phyloP scores from a whole-genome alignment of 2,888 invertebrate genomes.

The Oxycera nigricornis region DNA sequence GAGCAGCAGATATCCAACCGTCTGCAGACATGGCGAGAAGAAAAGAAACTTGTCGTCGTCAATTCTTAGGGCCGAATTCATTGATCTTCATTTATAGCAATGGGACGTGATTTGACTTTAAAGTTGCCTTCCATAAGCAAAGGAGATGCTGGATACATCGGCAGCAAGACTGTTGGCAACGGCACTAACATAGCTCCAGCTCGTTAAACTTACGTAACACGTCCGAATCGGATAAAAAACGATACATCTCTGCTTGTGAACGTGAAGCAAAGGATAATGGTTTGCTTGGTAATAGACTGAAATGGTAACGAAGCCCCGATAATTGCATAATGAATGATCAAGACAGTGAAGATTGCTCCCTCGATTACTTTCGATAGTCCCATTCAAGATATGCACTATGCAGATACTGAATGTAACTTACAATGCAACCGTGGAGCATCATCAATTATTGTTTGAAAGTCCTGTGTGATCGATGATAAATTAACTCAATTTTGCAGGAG shows the following conservation, averaged over 20 bases:
- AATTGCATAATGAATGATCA: slow-evolving; percentile 18
- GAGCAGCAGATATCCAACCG: slow-evolving; percentile 20
- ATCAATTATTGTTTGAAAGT: too few relatives aligned
- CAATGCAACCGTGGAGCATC: too few relatives aligned
- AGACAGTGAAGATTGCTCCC: too few relatives aligned
- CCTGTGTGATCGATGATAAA: too few relatives aligned
- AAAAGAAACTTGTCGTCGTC: slow-evolving; percentile 1
- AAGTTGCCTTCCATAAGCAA: slow-evolving; percentile 31
- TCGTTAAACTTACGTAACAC: slow-evolving; percentile 21
- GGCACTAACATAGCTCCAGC: not conserved
- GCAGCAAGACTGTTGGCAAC: not conserved
- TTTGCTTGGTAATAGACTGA: not conserved
- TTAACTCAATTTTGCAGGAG: too few relatives aligned
- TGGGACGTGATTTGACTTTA: slow-evolving; percentile 47
- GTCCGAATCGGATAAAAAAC: slow-evolving; percentile 4
- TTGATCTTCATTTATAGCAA: slow-evolving; percentile 47
- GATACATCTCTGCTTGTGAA: not conserved
- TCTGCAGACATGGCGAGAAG: not conserved
- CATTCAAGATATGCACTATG: too few relatives aligned
- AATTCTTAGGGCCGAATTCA: slow-evolving; percentile 38
- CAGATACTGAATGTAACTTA: too few relatives aligned
- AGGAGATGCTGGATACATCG: slow-evolving; percentile 19
- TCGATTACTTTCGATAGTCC: too few relatives aligned
- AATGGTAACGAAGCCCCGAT: slow-evolving; percentile 31
- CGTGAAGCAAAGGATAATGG: not conserved